Conservation (phyloP, 2,113 vertebrate genomes). For the Odontophorus gujanensis region DNA sequence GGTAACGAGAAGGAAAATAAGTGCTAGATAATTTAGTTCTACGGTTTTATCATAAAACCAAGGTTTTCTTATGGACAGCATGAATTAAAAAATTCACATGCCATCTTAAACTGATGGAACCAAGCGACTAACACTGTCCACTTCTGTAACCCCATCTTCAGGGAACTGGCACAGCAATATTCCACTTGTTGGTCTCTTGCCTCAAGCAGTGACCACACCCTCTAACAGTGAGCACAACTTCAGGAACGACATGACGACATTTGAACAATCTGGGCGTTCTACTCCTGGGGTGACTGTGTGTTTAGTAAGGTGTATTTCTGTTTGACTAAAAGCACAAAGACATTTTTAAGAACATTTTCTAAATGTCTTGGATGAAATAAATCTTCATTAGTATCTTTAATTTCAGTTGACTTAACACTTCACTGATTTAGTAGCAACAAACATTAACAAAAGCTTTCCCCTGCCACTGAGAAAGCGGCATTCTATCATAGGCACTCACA, state of each 20-base stretch:
- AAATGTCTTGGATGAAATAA: neutral
- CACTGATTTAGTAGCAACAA: neutral
- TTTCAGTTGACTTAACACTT: neutral
- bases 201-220: neutral
- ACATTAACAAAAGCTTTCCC: neutral
- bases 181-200: neutral
- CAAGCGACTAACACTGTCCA: neutral
- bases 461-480: neutral
- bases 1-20: neutral
- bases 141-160: neutral
- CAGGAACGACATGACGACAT: neutral
- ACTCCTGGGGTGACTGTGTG: neutral
- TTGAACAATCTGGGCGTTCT: neutral
- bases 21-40: neutral
- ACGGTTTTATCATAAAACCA: neutral
- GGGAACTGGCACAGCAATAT: neutral
- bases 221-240: neutral
- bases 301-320: neutral
- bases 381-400: neutral
- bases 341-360: neutral
- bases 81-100: neutral
- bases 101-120: neutral
- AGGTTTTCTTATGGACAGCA: neutral
- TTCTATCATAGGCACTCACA: fast-evolving
- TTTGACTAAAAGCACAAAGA: neutral